Evolutionary conservation across 2,888 invertebrate species (phyloP).

Genomic region (Eilema caniola): DNA sequence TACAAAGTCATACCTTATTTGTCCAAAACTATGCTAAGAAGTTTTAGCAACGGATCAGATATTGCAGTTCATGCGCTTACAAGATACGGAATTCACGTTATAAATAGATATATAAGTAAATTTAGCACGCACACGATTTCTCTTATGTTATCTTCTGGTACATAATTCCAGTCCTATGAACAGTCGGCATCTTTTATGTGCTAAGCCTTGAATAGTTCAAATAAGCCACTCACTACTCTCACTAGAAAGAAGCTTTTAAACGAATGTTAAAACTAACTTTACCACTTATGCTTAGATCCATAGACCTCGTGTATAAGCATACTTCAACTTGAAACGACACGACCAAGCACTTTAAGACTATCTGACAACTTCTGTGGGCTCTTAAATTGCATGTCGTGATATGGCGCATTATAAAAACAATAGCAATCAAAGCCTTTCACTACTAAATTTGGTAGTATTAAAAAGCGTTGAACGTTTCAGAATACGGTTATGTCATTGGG

Average conservation of each 20-base stretch:
- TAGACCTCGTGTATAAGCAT: neutral
- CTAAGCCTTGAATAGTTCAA: neutral
- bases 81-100: neutral
- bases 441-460: neutral
- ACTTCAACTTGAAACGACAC: neutral
- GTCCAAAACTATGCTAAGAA: neutral
- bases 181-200: neutral
- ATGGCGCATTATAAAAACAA: neutral
- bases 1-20: neutral
- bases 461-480: neutral
- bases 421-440: neutral
- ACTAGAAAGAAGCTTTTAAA: neutral
- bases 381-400: neutral
- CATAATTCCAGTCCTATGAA: neutral
- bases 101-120: neutral
- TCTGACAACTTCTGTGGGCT: neutral
- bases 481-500: neutral
- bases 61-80: neutral
- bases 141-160: neutral
- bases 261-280: neutral
- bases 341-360: conserved; percentile 3
- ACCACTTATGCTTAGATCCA: neutral
- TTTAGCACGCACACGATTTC: neutral
- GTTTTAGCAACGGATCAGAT: neutral
- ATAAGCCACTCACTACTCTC: neutral